These are phyloP conservation scores for Ormyrus rosae DNA, from an alignment of 2,888 invertebrate species.

Conservation along the genomic window DNA sequence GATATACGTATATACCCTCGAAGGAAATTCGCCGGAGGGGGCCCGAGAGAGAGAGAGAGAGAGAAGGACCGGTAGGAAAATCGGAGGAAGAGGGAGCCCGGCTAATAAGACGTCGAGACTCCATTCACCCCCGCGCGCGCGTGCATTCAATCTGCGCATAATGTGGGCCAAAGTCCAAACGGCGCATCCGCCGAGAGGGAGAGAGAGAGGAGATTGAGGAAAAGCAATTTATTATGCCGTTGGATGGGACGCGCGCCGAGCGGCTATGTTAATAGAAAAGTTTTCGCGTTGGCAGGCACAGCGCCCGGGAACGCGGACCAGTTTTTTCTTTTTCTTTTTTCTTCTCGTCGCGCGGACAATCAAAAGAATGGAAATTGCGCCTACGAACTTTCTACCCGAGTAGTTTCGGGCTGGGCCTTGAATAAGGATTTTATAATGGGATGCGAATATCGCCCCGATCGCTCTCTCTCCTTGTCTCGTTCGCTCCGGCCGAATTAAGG, in stretches of 20 bases:
- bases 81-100: background rate
- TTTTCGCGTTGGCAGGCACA: constrained; percentile 16
- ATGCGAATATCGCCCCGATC: too few species aligned
- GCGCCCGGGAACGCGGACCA: background rate
- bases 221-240: constrained; percentile 48
- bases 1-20: background rate
- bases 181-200: background rate
- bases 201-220: background rate
- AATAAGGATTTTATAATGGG: too few species aligned
- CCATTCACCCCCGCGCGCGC: background rate
- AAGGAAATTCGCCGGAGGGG: background rate
- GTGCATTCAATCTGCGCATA: constrained; percentile 45
- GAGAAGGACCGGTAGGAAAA: background rate
- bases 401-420: too few species aligned
- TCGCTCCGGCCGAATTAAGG: too few species aligned
- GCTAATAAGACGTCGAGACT: constrained; percentile 45
- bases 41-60: background rate
- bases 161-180: constrained; percentile 48
- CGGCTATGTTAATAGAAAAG: constrained; percentile 48
- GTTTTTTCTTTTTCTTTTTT: too few species aligned
- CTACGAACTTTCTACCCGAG: too few species aligned
- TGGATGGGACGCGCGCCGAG: background rate
- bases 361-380: too few species aligned
- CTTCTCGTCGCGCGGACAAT: too few species aligned
- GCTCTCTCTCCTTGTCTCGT: too few species aligned